Evolutionary conservation across 37 sponge, comb jelly and placozoan genomes (phyloP), one percentile per base, ranked within the genome.

Genomic region (Cliona cf. orientalis): DNA sequence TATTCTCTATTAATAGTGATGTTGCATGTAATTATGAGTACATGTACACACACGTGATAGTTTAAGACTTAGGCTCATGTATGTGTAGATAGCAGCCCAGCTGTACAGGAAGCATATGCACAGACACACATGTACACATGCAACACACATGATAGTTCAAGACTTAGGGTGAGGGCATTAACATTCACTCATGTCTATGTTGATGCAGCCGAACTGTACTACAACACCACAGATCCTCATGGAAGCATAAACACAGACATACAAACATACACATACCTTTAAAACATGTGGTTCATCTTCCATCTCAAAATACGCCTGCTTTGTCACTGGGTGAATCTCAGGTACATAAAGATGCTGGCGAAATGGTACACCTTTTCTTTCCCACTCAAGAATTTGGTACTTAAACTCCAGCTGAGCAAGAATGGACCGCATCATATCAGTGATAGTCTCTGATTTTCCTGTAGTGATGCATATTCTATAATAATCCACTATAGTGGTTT

Each of bases 281-380:
- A 78, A 31, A 4, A 73, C 56, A 73, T 73, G 74, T 55, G 66
- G 42, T 65, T 78, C 79, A 66, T 76, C 79, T 66, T 78, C 67
- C 31, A 53, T 21, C 66, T 78, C 79, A 65, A 43, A 44, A 78
- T 46, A 78, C 21, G 39, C 6, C 5, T 31, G 12, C 32, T 55
- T 14, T 14, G 74, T 73, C 2, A 46, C 12, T 2, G 74, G 74
- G 21, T 73, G 74, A 3, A 28, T 2, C 21, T 73, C 74, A 55
- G 74, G 74, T 14, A 73, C 57, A 55, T 64, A 49, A 21, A 73
- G 35, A 28, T 49, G 34, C 28, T 23, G 11, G 28, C 19, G n/a
- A 36, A 73, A 73, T 9, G 55, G 57, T 35, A 73, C 34, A 29
- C 74, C 74, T 73, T 53, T 29, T 2, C 11, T 31, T 28, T 73